Evolutionary conservation across 1,140 invertebrate species (phyloP), one percentile per base, ranked within the genome.

Genomic region (Octopus bimaculoides): DNA sequence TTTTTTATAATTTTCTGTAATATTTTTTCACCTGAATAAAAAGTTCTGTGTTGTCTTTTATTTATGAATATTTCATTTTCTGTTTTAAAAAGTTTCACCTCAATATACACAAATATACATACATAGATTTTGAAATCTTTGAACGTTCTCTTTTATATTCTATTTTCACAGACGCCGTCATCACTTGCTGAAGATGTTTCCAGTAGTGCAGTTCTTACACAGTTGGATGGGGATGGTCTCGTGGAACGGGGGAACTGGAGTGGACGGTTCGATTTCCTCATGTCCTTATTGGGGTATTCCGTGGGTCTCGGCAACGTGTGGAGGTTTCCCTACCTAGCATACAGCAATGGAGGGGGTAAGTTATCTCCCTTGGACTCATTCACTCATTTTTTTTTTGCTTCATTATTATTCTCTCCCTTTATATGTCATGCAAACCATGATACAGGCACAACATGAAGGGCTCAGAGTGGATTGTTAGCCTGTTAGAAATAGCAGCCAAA

Each of bases 271-370:
- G 92, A 92, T 81, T 92, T 92, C 84, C 87, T 92, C 56, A 88
- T 92, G 82, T 92, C 91, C 7, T 85, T 91, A 5, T 85, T 92
- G 41, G 90, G 91, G 12, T 90, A 90, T 80, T 90, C 91, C n/a
- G 92, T 92, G 0, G 92, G 91, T 0, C 92, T 98, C 41, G 96
- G 96, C 20, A 97, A 97, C 88, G 96, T 98, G 74, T 98, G 96
- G 97, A 92, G 96, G 85, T 98, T 98, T 92, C 96, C 96, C 10
- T 98, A 97, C 88, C 91, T 98, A 78, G 97, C 96, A 86, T 96
- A 97, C 91, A 95, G 96, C 88, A 97, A 98, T 90, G 96, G 96
- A 75, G 96, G 96, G 90, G 96, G 96, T 91, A 82, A 74, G 83
- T 73, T 73, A 52, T 41, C 26, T 41, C 26, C 26, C 26, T 0